phyloP scores from a whole-genome alignment of 2,888 invertebrate species.

The Hyles lineata region DNA sequence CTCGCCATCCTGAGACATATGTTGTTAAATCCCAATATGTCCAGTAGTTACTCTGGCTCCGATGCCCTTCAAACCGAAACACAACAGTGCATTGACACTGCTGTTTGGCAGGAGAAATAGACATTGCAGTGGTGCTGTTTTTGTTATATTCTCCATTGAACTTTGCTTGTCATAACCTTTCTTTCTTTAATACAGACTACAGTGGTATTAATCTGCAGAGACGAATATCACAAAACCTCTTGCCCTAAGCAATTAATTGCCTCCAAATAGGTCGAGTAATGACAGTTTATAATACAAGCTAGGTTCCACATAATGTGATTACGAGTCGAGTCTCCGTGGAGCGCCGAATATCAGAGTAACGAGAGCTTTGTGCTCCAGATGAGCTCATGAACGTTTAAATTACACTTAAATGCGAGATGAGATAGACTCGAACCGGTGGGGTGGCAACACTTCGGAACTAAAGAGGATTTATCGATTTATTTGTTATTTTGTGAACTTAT shows the following conservation, averaged over 20 bases:
- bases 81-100: no score
- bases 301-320: conserved; percentile 14
- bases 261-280: neutral
- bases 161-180: no score
- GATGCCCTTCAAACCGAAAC: no score
- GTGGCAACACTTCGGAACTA: neutral
- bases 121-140: no score
- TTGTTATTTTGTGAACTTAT: neutral
- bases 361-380: conserved; percentile 50
- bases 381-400: conserved; percentile 48
- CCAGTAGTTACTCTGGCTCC: no score
- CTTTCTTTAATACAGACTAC: no score
- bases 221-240: no score
- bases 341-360: conserved; percentile 53
- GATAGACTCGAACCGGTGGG: conserved; percentile 3
- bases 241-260: neutral
- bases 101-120: no score
- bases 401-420: conserved; percentile 41
- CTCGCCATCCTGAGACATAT: no score
- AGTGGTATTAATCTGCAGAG: no score
- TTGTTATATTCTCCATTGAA: no score
- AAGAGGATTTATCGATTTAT: neutral
- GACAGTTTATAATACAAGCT: neutral
- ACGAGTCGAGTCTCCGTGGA: conserved; percentile 9
- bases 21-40: no score